Conservation (phyloP, 2,113 vertebrate genomes). For the Myotis brandtii region DNA sequence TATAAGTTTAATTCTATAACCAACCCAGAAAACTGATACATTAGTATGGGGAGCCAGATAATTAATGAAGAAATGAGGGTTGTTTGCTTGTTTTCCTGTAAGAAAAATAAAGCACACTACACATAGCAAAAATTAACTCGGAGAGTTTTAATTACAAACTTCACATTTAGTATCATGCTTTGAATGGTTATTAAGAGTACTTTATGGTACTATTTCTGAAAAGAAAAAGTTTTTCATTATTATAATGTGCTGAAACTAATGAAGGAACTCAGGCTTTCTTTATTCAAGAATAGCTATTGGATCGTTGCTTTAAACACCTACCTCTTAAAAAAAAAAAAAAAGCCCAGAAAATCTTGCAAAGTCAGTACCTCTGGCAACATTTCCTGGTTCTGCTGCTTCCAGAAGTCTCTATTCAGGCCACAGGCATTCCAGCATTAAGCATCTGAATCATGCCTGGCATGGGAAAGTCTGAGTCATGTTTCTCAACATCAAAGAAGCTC, state of each 20-base stretch:
- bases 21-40: neutral
- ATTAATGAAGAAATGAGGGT: neutral
- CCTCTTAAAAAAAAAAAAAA: neutral
- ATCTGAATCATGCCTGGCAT: neutral
- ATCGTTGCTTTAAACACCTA: neutral
- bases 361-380: neutral
- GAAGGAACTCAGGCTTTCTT: neutral
- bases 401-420: neutral
- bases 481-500: neutral
- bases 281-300: neutral
- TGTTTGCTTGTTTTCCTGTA: neutral
- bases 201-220: neutral
- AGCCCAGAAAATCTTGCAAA: neutral
- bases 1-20: slow-evolving; percentile 1
- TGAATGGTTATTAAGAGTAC: neutral
- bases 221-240: neutral
- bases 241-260: too few species aligned
- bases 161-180: neutral
- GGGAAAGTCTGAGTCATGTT: neutral
- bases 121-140: neutral
- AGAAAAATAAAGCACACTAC: neutral
- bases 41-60: neutral
- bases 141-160: slow-evolving; percentile 24
- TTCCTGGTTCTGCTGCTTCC: neutral
- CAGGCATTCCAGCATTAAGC: neutral